These are phyloP conservation scores for Nesoenas mayeri DNA, from an alignment of 2,113 vertebrate species.

Conservation along the genomic window DNA sequence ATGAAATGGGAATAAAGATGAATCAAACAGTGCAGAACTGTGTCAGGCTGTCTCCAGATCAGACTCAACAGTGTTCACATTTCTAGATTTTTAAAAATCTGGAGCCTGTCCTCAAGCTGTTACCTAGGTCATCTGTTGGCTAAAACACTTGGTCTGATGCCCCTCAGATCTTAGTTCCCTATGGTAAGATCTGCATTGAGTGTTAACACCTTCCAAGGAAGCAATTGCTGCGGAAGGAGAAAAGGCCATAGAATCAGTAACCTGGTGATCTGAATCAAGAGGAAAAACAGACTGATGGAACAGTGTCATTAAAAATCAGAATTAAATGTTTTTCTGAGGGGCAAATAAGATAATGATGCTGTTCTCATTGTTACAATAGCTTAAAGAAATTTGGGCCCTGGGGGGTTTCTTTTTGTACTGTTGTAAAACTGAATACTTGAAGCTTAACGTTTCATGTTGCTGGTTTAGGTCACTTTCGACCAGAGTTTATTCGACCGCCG, in stretches of 20 bases:
- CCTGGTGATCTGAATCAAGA: neutral
- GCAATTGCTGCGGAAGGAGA: neutral
- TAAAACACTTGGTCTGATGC: neutral
- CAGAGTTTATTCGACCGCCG: slow-evolving; percentile 93
- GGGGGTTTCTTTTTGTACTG: accelerated
- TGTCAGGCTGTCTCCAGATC: neutral
- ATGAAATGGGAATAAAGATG: neutral
- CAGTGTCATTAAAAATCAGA: neutral
- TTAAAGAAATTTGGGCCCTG: neutral
- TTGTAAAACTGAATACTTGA: neutral
- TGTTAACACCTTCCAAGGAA: neutral
- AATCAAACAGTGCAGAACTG: neutral
- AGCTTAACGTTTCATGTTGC: neutral
- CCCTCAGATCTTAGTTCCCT: neutral
- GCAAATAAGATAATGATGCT: neutral
- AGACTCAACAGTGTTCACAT: neutral
- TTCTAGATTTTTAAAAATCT: neutral
- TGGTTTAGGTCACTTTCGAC: slow-evolving; percentile 91
- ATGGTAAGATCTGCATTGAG: neutral
- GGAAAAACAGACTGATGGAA: neutral
- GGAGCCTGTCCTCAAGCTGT: neutral
- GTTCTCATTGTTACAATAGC: neutral
- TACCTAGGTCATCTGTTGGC: accelerated
- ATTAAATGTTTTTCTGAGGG: neutral
- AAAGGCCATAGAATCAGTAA: neutral